phyloP scores from a whole-genome alignment of 1,140 invertebrate species.

The Trigoniulus corallinus region DNA sequence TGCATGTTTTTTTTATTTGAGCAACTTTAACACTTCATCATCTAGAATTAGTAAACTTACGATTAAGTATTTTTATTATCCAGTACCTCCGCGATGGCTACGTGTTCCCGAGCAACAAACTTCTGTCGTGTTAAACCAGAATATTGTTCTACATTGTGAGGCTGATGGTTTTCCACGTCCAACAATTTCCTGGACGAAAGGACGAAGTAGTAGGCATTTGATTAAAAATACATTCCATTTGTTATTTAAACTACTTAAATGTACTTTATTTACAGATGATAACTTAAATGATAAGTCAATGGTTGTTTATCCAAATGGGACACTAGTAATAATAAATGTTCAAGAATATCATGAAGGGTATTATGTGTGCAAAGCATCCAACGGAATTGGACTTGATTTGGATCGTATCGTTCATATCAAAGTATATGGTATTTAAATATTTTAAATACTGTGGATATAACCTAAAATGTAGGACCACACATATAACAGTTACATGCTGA shows the following conservation, averaged over 20 bases:
- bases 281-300: background rate
- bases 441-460: background rate
- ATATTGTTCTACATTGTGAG: slow-evolving; percentile 70
- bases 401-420: background rate
- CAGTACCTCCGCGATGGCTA: slow-evolving; percentile 38
- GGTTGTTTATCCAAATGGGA: background rate
- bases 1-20: too few species aligned
- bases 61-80: slow-evolving; percentile 12
- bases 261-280: background rate
- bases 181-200: slow-evolving; percentile 87
- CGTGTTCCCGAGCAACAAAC: slow-evolving; percentile 32
- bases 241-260: background rate
- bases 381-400: slow-evolving; percentile 6
- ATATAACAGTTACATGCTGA: background rate
- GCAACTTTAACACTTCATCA: background rate
- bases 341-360: slow-evolving; percentile 10
- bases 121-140: slow-evolving; percentile 26
- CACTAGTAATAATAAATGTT: slow-evolving; percentile 5
- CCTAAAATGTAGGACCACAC: background rate
- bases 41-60: background rate
- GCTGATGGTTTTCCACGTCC: slow-evolving; percentile 89
- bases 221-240: too few species aligned
- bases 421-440: slow-evolving; percentile 1
- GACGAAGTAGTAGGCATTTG: slow-evolving; percentile 76
- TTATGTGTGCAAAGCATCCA: slow-evolving; percentile 8